These are phyloP conservation scores for Hydraecia micacea DNA, from an alignment of 2,888 invertebrate species.

Conservation along the genomic window DNA sequence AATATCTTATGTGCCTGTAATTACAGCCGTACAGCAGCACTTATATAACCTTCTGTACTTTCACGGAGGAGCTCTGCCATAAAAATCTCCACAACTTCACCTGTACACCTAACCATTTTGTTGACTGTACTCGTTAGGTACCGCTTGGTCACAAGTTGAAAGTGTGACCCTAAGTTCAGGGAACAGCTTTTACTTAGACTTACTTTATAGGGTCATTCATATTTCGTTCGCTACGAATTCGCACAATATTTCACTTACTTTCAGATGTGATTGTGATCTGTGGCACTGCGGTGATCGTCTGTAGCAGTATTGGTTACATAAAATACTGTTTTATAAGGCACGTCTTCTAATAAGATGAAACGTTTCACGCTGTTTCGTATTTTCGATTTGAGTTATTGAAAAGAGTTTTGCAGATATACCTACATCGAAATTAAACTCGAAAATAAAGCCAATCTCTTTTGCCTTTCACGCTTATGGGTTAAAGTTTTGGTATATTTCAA, in stretches of 20 bases:
- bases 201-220: slow-evolving; percentile 44
- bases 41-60: background rate
- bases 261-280: slow-evolving; percentile 33
- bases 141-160: slow-evolving; percentile 56
- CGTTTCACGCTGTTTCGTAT: background rate
- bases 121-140: slow-evolving; percentile 26
- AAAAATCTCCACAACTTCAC: background rate
- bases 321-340: slow-evolving; percentile 21
- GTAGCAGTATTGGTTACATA: slow-evolving; percentile 9
- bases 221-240: slow-evolving; percentile 47
- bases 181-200: slow-evolving; percentile 58
- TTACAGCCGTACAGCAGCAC: background rate
- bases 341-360: slow-evolving; percentile 3
- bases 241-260: slow-evolving; percentile 47
- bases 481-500: background rate
- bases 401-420: too few relatives aligned
- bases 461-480: too few relatives aligned
- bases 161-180: slow-evolving; percentile 64
- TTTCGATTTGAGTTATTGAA: background rate
- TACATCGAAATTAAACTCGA: background rate
- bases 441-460: background rate
- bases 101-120: background rate
- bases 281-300: slow-evolving; percentile 4
- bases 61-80: rapidly evolving
- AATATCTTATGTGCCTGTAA: background rate